Evolutionary conservation across 2,797 vertebrate genomes (phyloP).

Genomic region (Cynopterus sphinx): DNA sequence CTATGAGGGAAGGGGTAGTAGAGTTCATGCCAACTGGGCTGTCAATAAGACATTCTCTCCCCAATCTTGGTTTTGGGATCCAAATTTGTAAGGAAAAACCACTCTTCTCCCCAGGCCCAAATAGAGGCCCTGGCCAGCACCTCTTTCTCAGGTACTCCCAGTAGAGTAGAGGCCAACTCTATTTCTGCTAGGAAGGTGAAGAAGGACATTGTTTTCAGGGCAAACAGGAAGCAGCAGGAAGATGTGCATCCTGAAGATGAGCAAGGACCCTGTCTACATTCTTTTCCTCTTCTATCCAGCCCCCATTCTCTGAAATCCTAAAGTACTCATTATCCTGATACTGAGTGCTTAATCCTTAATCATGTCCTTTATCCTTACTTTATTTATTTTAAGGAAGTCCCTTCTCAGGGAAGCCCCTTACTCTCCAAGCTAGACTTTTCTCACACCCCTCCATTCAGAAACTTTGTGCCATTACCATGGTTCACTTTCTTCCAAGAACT

Average conservation of each 20-base stretch:
- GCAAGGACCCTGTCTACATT: not conserved
- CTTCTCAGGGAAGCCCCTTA: not conserved
- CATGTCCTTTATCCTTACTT: not conserved
- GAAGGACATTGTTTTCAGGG: not conserved
- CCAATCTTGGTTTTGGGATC: not conserved
- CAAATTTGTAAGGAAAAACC: not conserved
- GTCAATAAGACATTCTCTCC: not conserved
- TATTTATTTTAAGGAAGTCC: not conserved
- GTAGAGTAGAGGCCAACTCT: not conserved
- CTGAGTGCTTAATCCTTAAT: not conserved
- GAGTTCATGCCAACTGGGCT: not conserved
- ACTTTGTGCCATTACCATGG: not conserved
- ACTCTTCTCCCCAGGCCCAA: not conserved
- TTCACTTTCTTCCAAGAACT: conserved; percentile 1
- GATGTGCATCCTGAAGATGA: not conserved
- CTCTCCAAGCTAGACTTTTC: not conserved
- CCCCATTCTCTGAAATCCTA: not conserved
- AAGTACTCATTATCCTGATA: not conserved
- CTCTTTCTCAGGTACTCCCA: not conserved
- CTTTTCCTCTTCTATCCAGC: not conserved
- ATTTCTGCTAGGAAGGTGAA: not conserved
- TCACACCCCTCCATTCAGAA: not conserved
- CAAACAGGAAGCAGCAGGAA: not conserved
- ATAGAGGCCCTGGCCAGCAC: not conserved
- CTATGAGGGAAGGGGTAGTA: not conserved